Percentiles rank a stretch among this genome's conserved stretches.
Evolutionary conservation across 2,113 vertebrate genomes (phyloP).

Genomic region (Podarcis raffonei): DNA sequence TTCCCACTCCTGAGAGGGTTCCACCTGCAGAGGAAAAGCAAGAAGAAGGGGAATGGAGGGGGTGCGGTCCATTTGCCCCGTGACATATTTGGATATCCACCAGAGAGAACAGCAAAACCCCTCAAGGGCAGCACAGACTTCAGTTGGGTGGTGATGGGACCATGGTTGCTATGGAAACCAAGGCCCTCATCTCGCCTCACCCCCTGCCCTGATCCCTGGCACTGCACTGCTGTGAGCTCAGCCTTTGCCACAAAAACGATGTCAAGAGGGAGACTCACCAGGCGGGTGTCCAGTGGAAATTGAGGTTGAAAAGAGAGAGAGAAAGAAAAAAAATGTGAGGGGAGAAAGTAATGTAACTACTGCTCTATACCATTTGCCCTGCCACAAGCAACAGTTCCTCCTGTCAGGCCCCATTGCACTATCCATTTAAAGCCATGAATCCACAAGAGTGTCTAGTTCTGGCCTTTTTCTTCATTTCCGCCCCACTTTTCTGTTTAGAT

Average conservation of each 20-base stretch:
- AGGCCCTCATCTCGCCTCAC: not conserved
- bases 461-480: not conserved
- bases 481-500: not conserved
- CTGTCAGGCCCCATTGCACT: no score
- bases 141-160: not conserved
- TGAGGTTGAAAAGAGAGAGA: not conserved
- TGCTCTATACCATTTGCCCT: not conserved
- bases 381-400: not conserved
- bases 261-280: conserved; percentile 26
- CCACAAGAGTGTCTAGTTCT: not conserved
- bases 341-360: not conserved
- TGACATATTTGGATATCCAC: not conserved
- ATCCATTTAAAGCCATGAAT: not conserved
- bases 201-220: not conserved
- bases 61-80: not conserved
- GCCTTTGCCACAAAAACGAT: not conserved
- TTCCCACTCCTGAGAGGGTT: conserved; percentile 81
- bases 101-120: not conserved
- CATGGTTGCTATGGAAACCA: not conserved
- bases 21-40: not conserved
- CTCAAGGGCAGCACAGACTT: not conserved
- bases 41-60: not conserved
- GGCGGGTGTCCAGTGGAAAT: not conserved
- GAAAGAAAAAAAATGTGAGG: not conserved
- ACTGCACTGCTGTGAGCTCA: not conserved